phyloP scores from a whole-genome alignment of 2,113 vertebrate genomes.

The Hypocryptadius cinnamomeus region DNA sequence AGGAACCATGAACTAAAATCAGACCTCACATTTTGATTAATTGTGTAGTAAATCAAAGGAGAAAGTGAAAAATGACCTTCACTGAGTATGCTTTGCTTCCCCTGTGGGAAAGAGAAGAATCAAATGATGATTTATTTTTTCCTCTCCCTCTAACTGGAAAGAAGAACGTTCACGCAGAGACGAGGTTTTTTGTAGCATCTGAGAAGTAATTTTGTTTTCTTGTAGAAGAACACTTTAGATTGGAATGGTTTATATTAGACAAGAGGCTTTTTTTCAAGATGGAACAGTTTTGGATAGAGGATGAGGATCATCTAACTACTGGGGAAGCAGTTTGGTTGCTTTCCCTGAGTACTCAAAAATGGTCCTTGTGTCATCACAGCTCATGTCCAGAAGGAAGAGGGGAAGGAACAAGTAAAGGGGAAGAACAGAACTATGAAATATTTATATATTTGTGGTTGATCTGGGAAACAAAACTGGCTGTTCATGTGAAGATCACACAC shows the following conservation, averaged over 20 bases:
- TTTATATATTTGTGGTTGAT: background rate
- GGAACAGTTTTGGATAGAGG: background rate
- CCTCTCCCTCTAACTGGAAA: background rate
- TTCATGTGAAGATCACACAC: background rate
- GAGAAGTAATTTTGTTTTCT: background rate
- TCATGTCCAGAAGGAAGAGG: background rate
- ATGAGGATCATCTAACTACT: background rate
- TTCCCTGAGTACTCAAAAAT: background rate
- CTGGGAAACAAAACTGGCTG: background rate
- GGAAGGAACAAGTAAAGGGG: background rate
- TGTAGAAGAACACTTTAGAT: background rate
- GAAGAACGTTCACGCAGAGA: background rate
- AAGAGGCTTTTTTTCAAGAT: background rate
- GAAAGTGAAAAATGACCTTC: constrained; percentile 5
- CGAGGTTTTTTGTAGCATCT: background rate
- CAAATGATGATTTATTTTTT: background rate
- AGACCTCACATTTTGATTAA: background rate
- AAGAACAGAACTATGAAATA: background rate
- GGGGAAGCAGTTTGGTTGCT: background rate
- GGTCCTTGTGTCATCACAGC: background rate
- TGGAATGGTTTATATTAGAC: background rate
- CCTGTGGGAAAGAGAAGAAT: background rate
- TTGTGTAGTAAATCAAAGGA: background rate
- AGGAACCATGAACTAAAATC: background rate
- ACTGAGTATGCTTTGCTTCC: background rate